A percentile compares a stretch with the other conserved stretches of the same genome.
Evolutionary conservation across 2,797 vertebrate genomes (phyloP).

Genomic region (Pseudomugil tenellus): DNA sequence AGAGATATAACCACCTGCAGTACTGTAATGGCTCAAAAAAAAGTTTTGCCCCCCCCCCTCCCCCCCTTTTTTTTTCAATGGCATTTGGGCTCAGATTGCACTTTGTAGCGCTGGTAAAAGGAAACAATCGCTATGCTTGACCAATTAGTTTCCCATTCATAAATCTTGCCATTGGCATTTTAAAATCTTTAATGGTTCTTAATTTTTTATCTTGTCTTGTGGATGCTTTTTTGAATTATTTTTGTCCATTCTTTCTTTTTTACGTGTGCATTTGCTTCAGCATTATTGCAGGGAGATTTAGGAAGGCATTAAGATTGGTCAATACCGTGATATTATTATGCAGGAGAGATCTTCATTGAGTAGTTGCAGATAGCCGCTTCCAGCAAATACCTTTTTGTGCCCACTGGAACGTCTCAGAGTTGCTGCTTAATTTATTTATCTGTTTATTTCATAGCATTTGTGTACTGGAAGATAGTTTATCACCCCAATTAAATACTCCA

Average conservation of each 20-base stretch:
- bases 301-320: slow-evolving; percentile 57
- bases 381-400: slow-evolving; percentile 36
- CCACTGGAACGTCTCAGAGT: slow-evolving; percentile 30
- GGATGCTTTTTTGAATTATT: slow-evolving; percentile 32
- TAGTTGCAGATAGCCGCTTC: slow-evolving; percentile 39
- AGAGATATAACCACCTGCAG: slow-evolving; percentile 32
- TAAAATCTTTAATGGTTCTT: slow-evolving; percentile 81
- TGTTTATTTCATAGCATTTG: slow-evolving; percentile 35
- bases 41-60: slow-evolving; percentile 3
- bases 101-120: slow-evolving; percentile 18
- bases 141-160: slow-evolving; percentile 74
- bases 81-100: slow-evolving; percentile 29
- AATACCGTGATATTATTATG: slow-evolving; percentile 66
- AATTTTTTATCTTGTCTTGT: slow-evolving; percentile 72
- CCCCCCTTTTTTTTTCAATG: slow-evolving; percentile 2
- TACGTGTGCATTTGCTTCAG: slow-evolving; percentile 24
- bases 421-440: slow-evolving; percentile 6
- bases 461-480: slow-evolving; percentile 66
- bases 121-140: slow-evolving; percentile 50
- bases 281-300: slow-evolving; percentile 60
- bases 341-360: slow-evolving; percentile 47
- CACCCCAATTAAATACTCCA: slow-evolving; percentile 67
- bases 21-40: slow-evolving; percentile 31
- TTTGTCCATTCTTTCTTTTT: slow-evolving; percentile 17
- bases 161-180: slow-evolving; percentile 77